Evolutionary conservation across 2,113 vertebrate genomes (phyloP), one percentile per base, ranked within the genome.

Genomic region (Pollimyrus isidori): DNA sequence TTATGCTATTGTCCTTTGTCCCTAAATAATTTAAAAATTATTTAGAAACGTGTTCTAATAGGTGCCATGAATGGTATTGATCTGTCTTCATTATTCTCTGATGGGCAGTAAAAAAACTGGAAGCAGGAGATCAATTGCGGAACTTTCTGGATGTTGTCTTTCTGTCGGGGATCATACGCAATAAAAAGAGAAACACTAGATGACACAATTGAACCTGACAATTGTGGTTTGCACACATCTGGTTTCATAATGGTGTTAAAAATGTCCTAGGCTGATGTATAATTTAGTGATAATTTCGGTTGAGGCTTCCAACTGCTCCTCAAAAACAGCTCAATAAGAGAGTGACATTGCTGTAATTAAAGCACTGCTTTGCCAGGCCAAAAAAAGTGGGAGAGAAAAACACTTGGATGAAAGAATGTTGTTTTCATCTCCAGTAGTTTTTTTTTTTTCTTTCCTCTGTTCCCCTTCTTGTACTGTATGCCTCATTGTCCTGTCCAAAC

Each of bases 391-490:
- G 73, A 19, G 30, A 26, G 17, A 84, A 84, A 91, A 93, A 90
- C 69, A 92, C 92, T 93, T 90, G 87, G 91, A 91, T 92, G 56
- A 91, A 94, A 93, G 95, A 96, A 95, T 96, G 94, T 95, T 94
- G 93, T 95, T 95, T 94, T 95, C 80, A 30, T 88, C 82, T 90
- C 39, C 83, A 52, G 35, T 69, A 50, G n/a, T 52, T 42, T 53
- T 0, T 89, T 0, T 89, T 89, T 89, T 49, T 4, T 11, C 35
- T 76, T 65, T 49, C 15, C 86, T 42, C 58, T 23, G 26, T 56
- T 88, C 30, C n/a, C 17, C 17, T 26, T 89, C 58, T 90, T 7
- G 13, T 80, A 39, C 90, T 7, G 13, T 80, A 39, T 80, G 30
- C 10, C 3, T 46, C 48, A 90, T 0, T 91, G 90, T 76, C 21